Base-by-base conservation (phyloP, 2,797 vertebrate genomes). In the Chlorospingus flavigularis region DNA sequence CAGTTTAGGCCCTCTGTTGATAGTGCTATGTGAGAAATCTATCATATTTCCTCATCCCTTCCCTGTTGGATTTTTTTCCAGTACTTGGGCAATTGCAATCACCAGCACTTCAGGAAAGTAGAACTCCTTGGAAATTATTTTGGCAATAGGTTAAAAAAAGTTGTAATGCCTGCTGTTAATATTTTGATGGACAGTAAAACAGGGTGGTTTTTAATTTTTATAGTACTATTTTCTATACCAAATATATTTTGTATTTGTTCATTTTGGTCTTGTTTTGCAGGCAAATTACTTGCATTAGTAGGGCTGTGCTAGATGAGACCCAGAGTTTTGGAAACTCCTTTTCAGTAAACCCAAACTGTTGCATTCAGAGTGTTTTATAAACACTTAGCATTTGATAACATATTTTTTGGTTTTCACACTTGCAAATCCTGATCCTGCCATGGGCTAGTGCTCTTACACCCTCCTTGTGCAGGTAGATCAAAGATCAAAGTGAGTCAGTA, bases 141-240 rank as follows among this genome's bases (percentile, higher is more conserved):
- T 42, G 96, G 96, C 95, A 95, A 80, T 97, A 95, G 97, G 74
- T 92, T 96, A 89, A 86, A 94, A 94, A 81, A 61, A 50, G 84
- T 97, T 81, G 79, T 90, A 87, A 73, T 66, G 91, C 74, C 97
- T 98, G 96, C 85, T 97, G 92, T 91, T 97, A 94, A 67, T 95
- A 82, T 96, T 97, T 96, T 92, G 92, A 96, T 94, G 96, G 91
- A 92, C 95, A 92, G 70, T 93, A 86, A 96, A 95, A 97, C 97
- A 98, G 97, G 97, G 97, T 98, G 95, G 88, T 93, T 97, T 94
- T 94, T 94, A 91, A 91, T 87, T 97, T 97, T 98, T 97, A 97
- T 98, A 98, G 94, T 94, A 72, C 73, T 95, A 90, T 97, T 98
- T 98, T 98, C 97, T 98, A 97, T 97, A 93, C 83, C 94, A 97